Conservation (phyloP, 1,140 invertebrate genomes). For the Marisa cornuarietis region DNA sequence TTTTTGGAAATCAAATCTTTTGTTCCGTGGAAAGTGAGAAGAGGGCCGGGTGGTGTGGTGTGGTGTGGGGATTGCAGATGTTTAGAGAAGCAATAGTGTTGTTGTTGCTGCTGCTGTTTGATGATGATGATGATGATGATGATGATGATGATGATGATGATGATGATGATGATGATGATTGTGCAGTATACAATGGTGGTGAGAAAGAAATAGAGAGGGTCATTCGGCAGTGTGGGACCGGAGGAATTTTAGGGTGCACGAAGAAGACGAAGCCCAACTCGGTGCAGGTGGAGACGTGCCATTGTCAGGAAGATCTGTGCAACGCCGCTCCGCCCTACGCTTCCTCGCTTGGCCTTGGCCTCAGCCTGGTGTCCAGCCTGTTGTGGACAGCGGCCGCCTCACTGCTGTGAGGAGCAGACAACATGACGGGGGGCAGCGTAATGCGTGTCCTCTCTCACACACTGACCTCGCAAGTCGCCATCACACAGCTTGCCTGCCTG, state of each 20-base stretch:
- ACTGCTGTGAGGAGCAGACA: too few species aligned
- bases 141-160: conserved; percentile 6
- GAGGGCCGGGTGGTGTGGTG: not conserved
- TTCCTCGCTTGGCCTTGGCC: too few species aligned
- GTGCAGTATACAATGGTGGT: not conserved
- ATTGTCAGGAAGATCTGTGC: conserved; percentile 11
- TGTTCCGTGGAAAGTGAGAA: not conserved
- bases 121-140: not conserved
- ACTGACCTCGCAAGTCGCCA: not conserved
- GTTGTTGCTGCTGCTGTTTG: not conserved
- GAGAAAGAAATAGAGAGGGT: conserved; percentile 4
- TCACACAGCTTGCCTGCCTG: not conserved
- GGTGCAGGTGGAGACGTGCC: conserved; percentile 14
- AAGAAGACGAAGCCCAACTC: not conserved
- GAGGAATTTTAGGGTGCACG: not conserved
- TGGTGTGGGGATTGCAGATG: not conserved
- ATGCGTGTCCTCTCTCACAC: not conserved
- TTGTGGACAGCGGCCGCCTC: not conserved
- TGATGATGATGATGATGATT: not conserved
- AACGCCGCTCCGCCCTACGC: not conserved
- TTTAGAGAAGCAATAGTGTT: not conserved
- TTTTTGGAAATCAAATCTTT: too few species aligned
- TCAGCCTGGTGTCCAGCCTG: too few species aligned
- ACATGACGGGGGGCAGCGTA: not conserved
- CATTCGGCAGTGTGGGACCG: conserved; percentile 18